Evolutionary conservation across 2,888 invertebrate species (phyloP), one percentile per base, ranked within the genome.

Genomic region (Dromius quadrimaculatus): DNA sequence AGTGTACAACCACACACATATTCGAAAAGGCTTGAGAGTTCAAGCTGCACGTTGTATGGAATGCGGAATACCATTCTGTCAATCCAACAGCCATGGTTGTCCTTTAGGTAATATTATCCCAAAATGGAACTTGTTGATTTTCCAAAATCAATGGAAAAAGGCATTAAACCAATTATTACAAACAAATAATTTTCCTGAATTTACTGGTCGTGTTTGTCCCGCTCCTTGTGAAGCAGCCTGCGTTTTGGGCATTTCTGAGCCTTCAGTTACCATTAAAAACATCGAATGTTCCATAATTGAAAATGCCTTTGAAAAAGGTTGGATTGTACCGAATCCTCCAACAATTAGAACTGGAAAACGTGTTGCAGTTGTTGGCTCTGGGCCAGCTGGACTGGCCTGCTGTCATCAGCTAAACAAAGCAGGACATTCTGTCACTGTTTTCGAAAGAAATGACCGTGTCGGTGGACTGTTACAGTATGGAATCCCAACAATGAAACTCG

Each of bases 151-250:
- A 79, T 99, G 98, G 98, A 88, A 89, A 74, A 95, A 97, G 81
- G 99, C 99, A 13, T 85, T 98, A 3, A 88, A 91, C 71, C 97
- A 97, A 76, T 86, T 99, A 65, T 83, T 97, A 75, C 98, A 99
- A 84, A 99, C 99, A 0, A 99, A 99, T 80, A 99, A 99, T 83
- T 99, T 99, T 85, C 98, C 99, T n/a, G 91, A 83, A 72, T 82
- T 83, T 74, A 83, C 82, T 6, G 83, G 83, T 17, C 73, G 99
- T 76, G 95, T 95, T 13, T 95, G 95, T 75, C 95, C 98, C 1
- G 99, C 99, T 6, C 98, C 99, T 5, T 99, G 99, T 83, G 99
- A 99, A 84, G 98, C 96, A 57, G 96, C 98, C 1, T 99, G 99
- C 82, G 98, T 98, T 71, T 84, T 98, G 74, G 97, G 90, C 70